Base-by-base conservation (phyloP, 1,140 invertebrate species). In the Coboldia fuscipes region DNA sequence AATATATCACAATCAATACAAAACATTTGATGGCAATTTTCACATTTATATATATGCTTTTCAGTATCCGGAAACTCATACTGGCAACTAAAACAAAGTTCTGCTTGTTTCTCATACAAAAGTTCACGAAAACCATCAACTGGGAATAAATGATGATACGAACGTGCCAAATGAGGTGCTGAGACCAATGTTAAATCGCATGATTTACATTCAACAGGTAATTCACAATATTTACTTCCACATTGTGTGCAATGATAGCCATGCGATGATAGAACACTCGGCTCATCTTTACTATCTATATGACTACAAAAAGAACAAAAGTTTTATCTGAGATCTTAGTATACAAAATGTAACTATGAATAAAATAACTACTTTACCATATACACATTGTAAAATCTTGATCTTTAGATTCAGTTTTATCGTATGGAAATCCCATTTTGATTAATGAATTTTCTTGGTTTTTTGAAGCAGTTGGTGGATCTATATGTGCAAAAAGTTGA, bases 181-280 rank as follows among this genome's bases (percentile, higher is more conserved):
- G 92, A 96, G 3, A 97, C 92, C n/a, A 98, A 60, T 3, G 89
- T 97, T 17, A 98, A 61, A 9, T 84, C 86, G 61, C 94, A 98
- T 10, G 81, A 77, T 50, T 78, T 71, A 54, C 94, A 98, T 60
- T 97, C 93, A 1, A 90, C 84, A 1, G 94, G 94, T 39, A 97
- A 65, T 54, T 97, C 89, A 60, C 93, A 98, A 57, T 97, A 96
- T 62, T 96, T 94, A 54, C 84, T 86, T 38, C 75, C 72, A 60
- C 94, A 98, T 50, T 96, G 89, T 16, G 89, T 90, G 56, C 92
- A 98, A 45, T 90, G 76, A 51, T 93, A 96, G 3, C 90, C 92
- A 12, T 67, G 71, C 22, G 69, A 67, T 45, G 58, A 73, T 37
- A 71, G 56, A 51, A 69, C 72, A 34, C 67, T 65, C 3, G 61